phyloP scores from a whole-genome alignment of 2,113 vertebrate species.

The Otolemur garnettii region DNA sequence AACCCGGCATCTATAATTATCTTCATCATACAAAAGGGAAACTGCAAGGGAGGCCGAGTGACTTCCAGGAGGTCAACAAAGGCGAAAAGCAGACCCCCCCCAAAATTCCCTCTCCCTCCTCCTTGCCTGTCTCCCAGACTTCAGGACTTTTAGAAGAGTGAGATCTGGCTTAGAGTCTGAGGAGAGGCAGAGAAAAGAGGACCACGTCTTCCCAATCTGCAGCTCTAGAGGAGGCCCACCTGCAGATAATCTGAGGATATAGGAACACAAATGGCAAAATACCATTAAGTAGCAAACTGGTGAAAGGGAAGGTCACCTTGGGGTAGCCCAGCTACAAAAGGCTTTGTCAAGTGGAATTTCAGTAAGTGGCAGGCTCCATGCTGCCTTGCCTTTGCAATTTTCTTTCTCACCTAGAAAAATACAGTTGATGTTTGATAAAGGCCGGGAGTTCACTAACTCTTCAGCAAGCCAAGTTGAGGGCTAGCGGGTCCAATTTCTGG shows the following conservation, averaged over 20 bases:
- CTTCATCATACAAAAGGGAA: conserved; percentile 50
- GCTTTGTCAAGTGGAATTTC: background rate
- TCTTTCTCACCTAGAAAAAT: conserved; percentile 23
- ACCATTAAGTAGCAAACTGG: background rate
- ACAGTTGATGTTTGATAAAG: background rate
- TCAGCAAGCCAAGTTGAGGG: background rate
- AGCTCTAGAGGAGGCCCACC: background rate
- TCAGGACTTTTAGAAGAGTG: background rate
- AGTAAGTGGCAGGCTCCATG: background rate
- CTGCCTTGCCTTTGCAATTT: background rate
- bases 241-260: background rate
- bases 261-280: background rate
- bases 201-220: background rate
- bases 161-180: background rate
- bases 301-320: background rate
- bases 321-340: background rate
- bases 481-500: background rate
- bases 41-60: conserved; percentile 20
- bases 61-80: conserved; percentile 45
- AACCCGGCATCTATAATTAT: conserved; percentile 67
- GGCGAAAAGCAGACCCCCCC: background rate
- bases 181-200: background rate
- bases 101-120: background rate
- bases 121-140: background rate
- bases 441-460: background rate